Evolutionary conservation across 2,797 vertebrate genomes (phyloP).

Genomic region (Pseudotriccus pelzelni): DNA sequence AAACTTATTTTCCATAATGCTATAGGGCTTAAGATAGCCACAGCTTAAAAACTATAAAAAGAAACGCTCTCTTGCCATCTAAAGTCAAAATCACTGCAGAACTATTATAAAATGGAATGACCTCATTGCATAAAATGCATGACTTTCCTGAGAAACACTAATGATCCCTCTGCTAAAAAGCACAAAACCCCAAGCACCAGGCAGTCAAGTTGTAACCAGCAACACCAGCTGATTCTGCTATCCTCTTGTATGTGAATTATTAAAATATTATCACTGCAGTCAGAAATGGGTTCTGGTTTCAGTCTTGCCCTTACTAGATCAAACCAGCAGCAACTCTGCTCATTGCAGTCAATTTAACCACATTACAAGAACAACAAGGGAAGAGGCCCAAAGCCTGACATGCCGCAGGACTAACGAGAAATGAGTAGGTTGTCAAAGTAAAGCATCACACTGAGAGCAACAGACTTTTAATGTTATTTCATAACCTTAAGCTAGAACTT

Average conservation of each 20-base stretch:
- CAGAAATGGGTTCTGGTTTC: neutral
- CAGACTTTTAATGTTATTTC: neutral
- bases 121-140: conserved; percentile 39
- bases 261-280: neutral
- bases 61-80: conserved; percentile 29
- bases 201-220: neutral
- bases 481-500: neutral
- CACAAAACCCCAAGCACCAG: neutral
- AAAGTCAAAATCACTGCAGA: conserved; percentile 31
- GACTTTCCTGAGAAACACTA: neutral
- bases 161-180: neutral
- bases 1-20: neutral
- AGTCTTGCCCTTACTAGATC: neutral
- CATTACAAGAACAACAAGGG: neutral
- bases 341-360: neutral
- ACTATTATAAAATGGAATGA: conserved; percentile 35
- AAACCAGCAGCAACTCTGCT: neutral
- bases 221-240: neutral
- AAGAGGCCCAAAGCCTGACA: neutral
- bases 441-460: neutral
- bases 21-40: conserved; percentile 22
- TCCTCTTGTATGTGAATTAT: neutral
- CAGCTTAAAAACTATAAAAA: conserved; percentile 43
- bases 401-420: neutral
- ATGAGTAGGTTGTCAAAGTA: neutral